Conservation (phyloP, 2,797 vertebrate genomes). For the Pseudopleuronectes americanus region DNA sequence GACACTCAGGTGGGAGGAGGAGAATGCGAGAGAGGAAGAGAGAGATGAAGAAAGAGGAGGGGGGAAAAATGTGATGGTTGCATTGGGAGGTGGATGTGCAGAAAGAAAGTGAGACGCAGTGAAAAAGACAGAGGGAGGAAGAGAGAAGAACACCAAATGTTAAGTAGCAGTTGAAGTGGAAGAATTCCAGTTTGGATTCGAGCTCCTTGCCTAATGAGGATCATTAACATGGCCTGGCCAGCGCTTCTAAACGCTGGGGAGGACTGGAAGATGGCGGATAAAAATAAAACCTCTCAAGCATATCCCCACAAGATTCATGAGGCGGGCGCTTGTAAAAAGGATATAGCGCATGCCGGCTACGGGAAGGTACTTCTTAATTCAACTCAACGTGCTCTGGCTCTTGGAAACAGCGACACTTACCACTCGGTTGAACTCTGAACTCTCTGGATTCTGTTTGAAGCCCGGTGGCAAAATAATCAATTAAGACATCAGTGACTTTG, state of each 20-base stretch:
- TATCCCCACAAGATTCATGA: conserved; percentile 61
- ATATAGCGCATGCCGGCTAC: conserved; percentile 35
- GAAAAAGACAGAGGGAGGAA: conserved; percentile 2
- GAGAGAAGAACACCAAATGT: conserved; percentile 51
- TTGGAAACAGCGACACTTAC: conserved; percentile 38
- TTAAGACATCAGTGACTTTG: conserved; percentile 34
- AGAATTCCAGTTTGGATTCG: conserved; percentile 66
- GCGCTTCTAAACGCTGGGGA: conserved; percentile 56
- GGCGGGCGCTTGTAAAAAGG: conserved; percentile 36
- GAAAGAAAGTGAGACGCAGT: conserved; percentile 7
- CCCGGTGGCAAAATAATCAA: conserved; percentile 32
- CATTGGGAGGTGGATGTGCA: conserved; percentile 1
- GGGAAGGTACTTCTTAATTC: conserved; percentile 46
- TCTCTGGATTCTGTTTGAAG: conserved; percentile 33
- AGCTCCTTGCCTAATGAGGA: conserved; percentile 71
- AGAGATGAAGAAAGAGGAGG: background rate
- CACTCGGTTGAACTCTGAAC: conserved; percentile 52
- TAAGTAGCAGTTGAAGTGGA: conserved; percentile 59
- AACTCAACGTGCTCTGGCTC: conserved; percentile 34
- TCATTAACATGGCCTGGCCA: conserved; percentile 67
- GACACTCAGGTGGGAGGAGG: conserved; percentile 38
- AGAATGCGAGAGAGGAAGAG: conserved; percentile 12
- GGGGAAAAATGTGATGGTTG: conserved; percentile 5
- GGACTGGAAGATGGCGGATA: conserved; percentile 58
- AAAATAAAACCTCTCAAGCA: conserved; percentile 73